These are phyloP conservation scores for Monochamus alternatus DNA, from an alignment of 2,888 invertebrate species.

Conservation along the genomic window DNA sequence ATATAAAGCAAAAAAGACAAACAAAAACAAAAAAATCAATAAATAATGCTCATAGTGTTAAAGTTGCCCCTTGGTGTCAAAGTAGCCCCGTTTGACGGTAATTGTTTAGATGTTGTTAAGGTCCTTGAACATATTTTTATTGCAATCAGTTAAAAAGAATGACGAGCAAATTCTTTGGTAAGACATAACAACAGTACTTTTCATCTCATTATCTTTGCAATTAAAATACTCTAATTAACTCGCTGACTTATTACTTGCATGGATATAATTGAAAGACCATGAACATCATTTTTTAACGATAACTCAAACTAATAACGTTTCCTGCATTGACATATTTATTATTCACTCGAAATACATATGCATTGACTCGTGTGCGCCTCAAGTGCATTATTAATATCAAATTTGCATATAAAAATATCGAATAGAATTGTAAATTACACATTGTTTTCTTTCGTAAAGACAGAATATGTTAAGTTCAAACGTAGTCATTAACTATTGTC, in stretches of 20 bases:
- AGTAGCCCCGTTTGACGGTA: too few species aligned
- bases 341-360: constrained; percentile 45
- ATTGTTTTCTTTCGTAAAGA: constrained; percentile 60
- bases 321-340: constrained; percentile 40
- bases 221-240: constrained; percentile 1
- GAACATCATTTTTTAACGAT: constrained; percentile 13
- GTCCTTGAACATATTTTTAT: neutral
- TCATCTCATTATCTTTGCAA: neutral
- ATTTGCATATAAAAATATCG: constrained; percentile 65
- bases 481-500: constrained; percentile 55
- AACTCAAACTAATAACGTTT: constrained; percentile 31
- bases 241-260: neutral
- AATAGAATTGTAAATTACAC: constrained; percentile 66
- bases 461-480: constrained; percentile 49
- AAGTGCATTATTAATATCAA: constrained; percentile 58
- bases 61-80: too few species aligned
- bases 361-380: constrained; percentile 50
- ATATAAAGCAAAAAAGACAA: too few species aligned
- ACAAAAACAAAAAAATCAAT: too few species aligned
- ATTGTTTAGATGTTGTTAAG: too few species aligned
- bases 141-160: constrained; percentile 7
- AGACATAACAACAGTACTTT: constrained; percentile 1
- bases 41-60: too few species aligned
- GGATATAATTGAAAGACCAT: neutral
- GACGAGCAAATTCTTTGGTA: constrained; percentile 12